phyloP scores from a whole-genome alignment of 1,140 invertebrate species.

The Hylaeus anthracinus region DNA sequence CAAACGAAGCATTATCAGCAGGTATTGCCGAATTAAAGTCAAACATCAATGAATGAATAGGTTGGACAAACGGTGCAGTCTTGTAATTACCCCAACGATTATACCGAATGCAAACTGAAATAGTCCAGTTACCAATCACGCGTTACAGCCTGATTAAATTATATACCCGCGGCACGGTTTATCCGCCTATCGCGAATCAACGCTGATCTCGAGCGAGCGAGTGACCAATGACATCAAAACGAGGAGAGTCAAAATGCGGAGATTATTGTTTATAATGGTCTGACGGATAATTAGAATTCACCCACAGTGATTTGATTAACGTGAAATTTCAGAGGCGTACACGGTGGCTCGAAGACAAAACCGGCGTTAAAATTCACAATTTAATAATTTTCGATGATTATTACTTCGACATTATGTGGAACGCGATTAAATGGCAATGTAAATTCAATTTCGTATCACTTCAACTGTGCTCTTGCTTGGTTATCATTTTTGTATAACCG shows the following conservation, averaged over 20 bases:
- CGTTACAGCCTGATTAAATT: conserved; percentile 32
- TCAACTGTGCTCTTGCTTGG: too few species aligned
- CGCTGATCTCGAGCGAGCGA: neutral
- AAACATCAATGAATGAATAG: conserved; percentile 13
- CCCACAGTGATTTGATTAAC: neutral
- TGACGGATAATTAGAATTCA: neutral
- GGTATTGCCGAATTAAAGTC: conserved; percentile 5
- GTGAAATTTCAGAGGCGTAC: neutral
- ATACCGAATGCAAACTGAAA: conserved; percentile 26
- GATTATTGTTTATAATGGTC: neutral
- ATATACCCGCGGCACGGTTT: neutral
- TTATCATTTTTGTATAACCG: too few species aligned
- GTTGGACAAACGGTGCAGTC: neutral
- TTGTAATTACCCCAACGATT: conserved; percentile 33
- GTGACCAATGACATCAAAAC: too few species aligned
- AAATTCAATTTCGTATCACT: too few species aligned
- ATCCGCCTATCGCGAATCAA: neutral
- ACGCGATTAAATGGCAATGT: too few species aligned
- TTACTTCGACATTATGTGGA: too few species aligned
- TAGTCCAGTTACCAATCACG: neutral
- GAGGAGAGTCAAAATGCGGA: too few species aligned
- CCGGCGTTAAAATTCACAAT: too few species aligned
- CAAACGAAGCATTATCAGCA: neutral
- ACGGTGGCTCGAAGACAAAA: neutral
- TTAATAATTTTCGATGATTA: too few species aligned